Evolutionary conservation across 2,797 vertebrate species (phyloP).

Genomic region (Acipenser transmontanus): DNA sequence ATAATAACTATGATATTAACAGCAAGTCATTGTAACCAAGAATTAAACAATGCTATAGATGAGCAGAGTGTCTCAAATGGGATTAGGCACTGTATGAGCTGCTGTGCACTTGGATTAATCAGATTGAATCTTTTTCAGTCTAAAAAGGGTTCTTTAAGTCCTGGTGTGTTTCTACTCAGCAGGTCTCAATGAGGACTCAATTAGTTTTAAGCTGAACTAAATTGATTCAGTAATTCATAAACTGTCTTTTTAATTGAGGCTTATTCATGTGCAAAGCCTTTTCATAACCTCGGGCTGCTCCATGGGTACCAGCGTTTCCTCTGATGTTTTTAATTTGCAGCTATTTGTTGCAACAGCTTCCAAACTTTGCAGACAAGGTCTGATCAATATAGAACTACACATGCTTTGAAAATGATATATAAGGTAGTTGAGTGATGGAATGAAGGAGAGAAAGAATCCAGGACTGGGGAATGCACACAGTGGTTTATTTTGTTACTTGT

Average conservation of each 20-base stretch:
- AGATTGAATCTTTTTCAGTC: too few relatives aligned
- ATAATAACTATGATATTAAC: too few relatives aligned
- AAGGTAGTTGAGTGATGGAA: too few relatives aligned
- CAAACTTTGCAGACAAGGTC: neutral
- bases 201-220: neutral
- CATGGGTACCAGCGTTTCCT: neutral
- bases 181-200: neutral
- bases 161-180: neutral
- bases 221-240: neutral
- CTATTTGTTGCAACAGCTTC: neutral
- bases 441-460: too few relatives aligned
- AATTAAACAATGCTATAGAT: too few relatives aligned
- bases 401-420: too few relatives aligned
- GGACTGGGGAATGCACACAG: too few relatives aligned
- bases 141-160: neutral
- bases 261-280: neutral
- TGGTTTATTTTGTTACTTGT: too few relatives aligned
- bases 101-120: too few relatives aligned
- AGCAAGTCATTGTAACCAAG: too few relatives aligned
- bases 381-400: neutral
- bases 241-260: neutral
- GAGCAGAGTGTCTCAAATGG: too few relatives aligned
- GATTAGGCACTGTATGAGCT: too few relatives aligned
- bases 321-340: neutral
- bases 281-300: neutral